These are phyloP conservation scores for Mythimna vitellina DNA, from an alignment of 2,888 invertebrate genomes.

Conservation along the genomic window DNA sequence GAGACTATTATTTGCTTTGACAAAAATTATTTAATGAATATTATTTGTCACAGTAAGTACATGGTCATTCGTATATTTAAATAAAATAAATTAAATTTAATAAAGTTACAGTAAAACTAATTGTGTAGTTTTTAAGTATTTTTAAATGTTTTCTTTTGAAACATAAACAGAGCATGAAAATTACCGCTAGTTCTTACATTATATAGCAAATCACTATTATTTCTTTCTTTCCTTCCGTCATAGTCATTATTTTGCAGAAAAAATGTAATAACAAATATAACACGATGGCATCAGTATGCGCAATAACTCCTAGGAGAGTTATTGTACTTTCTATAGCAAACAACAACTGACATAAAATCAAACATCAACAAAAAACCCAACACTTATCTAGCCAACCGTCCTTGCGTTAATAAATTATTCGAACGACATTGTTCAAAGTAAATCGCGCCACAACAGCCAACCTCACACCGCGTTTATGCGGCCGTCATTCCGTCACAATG, in stretches of 20 bases:
- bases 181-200: no score
- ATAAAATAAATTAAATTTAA: no score
- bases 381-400: slow-evolving; percentile 41
- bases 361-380: slow-evolving; percentile 29
- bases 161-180: no score
- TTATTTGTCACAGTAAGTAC: slow-evolving; percentile 7
- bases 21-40: slow-evolving; percentile 3
- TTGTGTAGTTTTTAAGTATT: no score
- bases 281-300: neutral
- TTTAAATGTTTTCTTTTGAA: no score
- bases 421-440: slow-evolving; percentile 66
- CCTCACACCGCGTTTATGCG: slow-evolving; percentile 71
- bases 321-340: slow-evolving; percentile 17
- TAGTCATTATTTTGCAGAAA: neutral
- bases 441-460: slow-evolving; percentile 63
- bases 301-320: neutral
- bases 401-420: slow-evolving; percentile 69
- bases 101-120: no score
- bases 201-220: no score
- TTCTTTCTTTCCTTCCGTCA: neutral
- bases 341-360: slow-evolving; percentile 18
- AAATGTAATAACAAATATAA: neutral
- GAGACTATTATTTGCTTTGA: neutral
- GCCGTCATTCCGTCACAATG: slow-evolving; percentile 65
- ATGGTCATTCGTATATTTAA: neutral